These are phyloP conservation scores for Cotesia glomerata DNA, from an alignment of 1,140 invertebrate genomes.

Conservation along the genomic window DNA sequence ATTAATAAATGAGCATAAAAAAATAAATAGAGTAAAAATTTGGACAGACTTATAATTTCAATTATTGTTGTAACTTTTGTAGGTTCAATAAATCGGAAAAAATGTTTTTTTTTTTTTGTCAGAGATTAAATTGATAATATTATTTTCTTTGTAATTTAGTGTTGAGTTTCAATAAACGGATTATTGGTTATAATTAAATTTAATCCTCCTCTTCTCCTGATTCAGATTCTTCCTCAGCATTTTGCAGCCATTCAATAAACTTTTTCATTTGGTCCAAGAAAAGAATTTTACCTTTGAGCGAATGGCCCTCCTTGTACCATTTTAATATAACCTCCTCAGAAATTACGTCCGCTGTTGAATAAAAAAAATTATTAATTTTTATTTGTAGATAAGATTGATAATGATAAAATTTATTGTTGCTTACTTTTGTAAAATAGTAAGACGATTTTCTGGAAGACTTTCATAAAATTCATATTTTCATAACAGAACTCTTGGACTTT, in stretches of 20 bases:
- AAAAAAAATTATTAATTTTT: conserved; percentile 28
- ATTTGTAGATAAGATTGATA: not conserved
- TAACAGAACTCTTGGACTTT: conserved; percentile 97
- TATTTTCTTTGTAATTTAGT: not conserved
- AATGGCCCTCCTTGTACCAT: conserved; percentile 93
- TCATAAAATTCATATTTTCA: conserved; percentile 99
- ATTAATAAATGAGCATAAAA: conserved; percentile 23
- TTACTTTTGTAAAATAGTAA: conserved; percentile 93
- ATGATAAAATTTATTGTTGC: conserved; percentile 26
- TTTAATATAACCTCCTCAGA: conserved; percentile 91
- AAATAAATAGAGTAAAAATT: not conserved
- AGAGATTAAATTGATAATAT: not conserved
- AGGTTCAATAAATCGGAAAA: too few relatives aligned
- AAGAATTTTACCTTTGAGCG: conserved; percentile 92
- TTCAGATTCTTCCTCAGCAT: conserved; percentile 86
- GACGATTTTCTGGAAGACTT: conserved; percentile 96
- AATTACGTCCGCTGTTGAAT: conserved; percentile 77
- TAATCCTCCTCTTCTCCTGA: conserved; percentile 63
- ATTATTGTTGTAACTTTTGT: not conserved
- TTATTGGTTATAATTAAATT: conserved; percentile 24
- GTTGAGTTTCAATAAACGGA: not conserved
- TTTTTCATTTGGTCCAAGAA: conserved; percentile 98
- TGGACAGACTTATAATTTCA: too few relatives aligned
- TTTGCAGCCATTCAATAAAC: conserved; percentile 96
- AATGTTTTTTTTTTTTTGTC: too few relatives aligned